phyloP scores from a whole-genome alignment of 2,113 vertebrate genomes.

The Condylura cristata region DNA sequence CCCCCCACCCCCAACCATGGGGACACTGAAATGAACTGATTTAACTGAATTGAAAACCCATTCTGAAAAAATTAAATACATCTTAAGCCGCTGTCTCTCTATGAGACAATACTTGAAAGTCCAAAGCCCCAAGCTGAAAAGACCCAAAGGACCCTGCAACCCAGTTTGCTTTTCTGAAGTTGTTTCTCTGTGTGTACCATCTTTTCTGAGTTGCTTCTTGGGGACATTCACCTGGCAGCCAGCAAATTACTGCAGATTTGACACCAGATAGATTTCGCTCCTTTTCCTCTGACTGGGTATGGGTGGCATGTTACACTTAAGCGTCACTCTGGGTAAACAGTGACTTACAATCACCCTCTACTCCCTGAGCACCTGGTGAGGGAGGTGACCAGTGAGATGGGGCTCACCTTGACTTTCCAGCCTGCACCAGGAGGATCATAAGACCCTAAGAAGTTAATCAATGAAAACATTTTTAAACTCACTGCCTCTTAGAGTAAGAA shows the following conservation, averaged over 20 bases:
- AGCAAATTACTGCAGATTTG: neutral
- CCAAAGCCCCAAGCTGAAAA: neutral
- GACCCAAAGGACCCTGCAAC: neutral
- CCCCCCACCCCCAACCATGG: neutral
- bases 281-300: neutral
- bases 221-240: neutral
- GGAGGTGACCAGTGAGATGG: neutral
- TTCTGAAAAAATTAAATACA: neutral
- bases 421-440: neutral
- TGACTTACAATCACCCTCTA: neutral
- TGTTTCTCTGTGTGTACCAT: neutral
- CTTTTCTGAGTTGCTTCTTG: neutral
- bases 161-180: neutral
- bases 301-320: neutral
- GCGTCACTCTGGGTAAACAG: neutral
- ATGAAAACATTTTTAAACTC: conserved; percentile 12
- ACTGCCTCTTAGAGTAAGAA: neutral
- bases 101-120: neutral
- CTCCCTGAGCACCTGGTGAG: neutral
- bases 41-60: neutral
- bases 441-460: neutral
- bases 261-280: neutral
- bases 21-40: neutral
- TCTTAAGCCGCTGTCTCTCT: neutral
- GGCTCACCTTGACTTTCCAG: neutral